Conservation (phyloP, 2,797 vertebrate genomes). For the Eidolon dupreanum region DNA sequence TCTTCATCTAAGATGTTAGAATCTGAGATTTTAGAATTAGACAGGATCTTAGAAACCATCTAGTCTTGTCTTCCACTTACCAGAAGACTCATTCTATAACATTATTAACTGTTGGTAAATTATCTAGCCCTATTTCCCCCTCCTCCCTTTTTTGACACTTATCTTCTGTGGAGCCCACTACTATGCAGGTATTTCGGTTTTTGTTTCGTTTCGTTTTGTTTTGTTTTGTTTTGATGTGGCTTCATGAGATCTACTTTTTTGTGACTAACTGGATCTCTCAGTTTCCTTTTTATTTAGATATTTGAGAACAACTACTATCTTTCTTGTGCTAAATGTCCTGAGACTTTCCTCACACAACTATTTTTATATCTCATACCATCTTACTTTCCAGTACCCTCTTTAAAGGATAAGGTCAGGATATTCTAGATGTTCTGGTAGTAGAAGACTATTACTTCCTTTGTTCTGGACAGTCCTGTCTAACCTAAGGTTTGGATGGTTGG, state of each 20-base stretch:
- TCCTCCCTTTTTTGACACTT: not conserved
- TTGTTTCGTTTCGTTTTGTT: not conserved
- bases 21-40: slow-evolving; percentile 27
- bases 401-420: not conserved
- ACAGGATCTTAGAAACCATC: not conserved
- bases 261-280: not conserved
- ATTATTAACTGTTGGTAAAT: not conserved
- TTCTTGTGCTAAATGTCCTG: slow-evolving; percentile 5
- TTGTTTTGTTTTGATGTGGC: not conserved
- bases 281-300: not conserved
- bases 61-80: not conserved
- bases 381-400: not conserved
- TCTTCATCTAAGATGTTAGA: not conserved
- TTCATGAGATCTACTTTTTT: not conserved
- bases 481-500: not conserved
- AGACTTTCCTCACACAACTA: not conserved
- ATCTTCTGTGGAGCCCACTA: not conserved
- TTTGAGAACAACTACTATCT: not conserved
- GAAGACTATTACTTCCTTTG: not conserved
- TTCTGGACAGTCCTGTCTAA: not conserved
- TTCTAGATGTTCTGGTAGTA: not conserved
- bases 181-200: not conserved
- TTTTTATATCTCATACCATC: not conserved
- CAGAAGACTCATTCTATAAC: not conserved
- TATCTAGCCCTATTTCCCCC: not conserved